Percentiles rank a stretch among this genome's conserved stretches.
Conservation (phyloP, 2,888 invertebrate species). For the Stramonita haemastoma region DNA sequence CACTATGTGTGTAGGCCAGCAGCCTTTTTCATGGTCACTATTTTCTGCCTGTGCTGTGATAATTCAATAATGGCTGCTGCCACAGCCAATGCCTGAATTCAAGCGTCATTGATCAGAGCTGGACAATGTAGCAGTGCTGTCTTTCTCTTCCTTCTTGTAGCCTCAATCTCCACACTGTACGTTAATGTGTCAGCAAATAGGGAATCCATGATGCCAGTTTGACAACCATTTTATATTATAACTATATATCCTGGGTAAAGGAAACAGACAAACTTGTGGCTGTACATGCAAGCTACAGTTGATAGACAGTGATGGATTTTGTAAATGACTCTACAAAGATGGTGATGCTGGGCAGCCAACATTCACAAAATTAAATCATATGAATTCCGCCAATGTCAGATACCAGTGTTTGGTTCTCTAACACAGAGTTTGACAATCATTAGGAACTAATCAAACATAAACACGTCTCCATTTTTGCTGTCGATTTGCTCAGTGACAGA, state of each 20-base stretch:
- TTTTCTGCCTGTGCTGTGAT: background rate
- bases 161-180: conserved; percentile 29
- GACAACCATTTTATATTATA: conserved; percentile 32
- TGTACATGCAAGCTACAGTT: conserved; percentile 34
- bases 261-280: conserved; percentile 39
- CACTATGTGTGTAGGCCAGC: too few species aligned
- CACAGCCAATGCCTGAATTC: background rate
- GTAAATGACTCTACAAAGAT: conserved; percentile 27
- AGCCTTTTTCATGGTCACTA: too few species aligned
- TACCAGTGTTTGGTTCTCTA: background rate
- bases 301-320: conserved; percentile 25
- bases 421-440: conserved; percentile 40
- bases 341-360: conserved; percentile 6
- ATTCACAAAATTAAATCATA: conserved; percentile 41
- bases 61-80: conserved; percentile 39
- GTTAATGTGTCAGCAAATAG: conserved; percentile 41
- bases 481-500: conserved; percentile 29
- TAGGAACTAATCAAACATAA: conserved; percentile 44
- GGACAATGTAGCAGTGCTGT: conserved; percentile 26
- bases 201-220: conserved; percentile 35
- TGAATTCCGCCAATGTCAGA: conserved; percentile 41
- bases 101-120: conserved; percentile 27
- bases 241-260: conserved; percentile 15
- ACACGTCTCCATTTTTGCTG: conserved; percentile 37
- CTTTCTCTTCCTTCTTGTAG: conserved; percentile 33